phyloP scores from a whole-genome alignment of 2,113 vertebrate genomes.

The Mystacornis crossleyi region DNA sequence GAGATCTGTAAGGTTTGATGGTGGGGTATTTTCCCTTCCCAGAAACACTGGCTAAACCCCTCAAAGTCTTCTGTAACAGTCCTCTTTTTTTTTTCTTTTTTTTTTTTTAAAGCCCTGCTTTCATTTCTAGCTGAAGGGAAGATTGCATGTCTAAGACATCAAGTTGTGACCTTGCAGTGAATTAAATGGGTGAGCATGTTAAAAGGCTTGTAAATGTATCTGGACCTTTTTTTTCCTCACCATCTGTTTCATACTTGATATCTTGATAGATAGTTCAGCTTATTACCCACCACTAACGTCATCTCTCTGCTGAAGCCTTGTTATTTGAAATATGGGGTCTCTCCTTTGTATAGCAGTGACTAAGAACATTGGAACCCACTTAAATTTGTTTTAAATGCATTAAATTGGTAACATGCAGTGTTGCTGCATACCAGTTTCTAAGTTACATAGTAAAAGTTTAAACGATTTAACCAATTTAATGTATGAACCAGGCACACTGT shows the following conservation, averaged over 20 bases:
- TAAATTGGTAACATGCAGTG: conserved; percentile 76
- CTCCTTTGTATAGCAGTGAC: conserved; percentile 73
- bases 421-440: conserved; percentile 67
- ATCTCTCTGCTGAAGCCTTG: conserved; percentile 61
- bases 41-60: neutral
- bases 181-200: conserved; percentile 65
- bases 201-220: conserved; percentile 53
- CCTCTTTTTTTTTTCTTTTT: neutral
- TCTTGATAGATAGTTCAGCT: conserved; percentile 77
- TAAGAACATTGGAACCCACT: conserved; percentile 75
- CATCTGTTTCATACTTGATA: conserved; percentile 75
- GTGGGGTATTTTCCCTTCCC: neutral
- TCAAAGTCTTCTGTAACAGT: neutral
- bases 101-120: neutral
- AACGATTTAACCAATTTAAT: conserved; percentile 76
- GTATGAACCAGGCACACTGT: conserved; percentile 63
- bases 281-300: conserved; percentile 75
- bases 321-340: conserved; percentile 76
- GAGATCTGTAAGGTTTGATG: neutral
- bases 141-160: conserved; percentile 49
- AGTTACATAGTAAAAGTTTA: conserved; percentile 74
- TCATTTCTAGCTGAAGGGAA: conserved; percentile 29
- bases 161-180: conserved; percentile 61
- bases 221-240: conserved; percentile 59
- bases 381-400: conserved; percentile 73